A percentile compares a stretch with the other conserved stretches of the same genome.
phyloP scores from a whole-genome alignment of 2,113 vertebrate genomes.

The Anoura caudifer region DNA sequence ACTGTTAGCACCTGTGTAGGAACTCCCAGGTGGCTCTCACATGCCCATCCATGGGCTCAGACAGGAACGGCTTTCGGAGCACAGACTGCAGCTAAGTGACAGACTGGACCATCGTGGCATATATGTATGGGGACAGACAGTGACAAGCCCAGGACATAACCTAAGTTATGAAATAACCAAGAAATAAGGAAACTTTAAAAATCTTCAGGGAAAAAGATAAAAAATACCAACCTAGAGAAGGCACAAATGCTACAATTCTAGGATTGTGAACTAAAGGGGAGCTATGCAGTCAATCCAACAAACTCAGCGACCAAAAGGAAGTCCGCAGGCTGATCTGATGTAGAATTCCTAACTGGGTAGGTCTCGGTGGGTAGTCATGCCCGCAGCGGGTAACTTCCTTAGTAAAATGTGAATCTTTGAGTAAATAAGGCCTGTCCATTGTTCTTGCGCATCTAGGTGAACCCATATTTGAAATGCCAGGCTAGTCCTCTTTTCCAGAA shows the following conservation, averaged over 20 bases:
- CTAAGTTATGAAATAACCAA: background rate
- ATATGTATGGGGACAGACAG: background rate
- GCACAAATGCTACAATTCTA: background rate
- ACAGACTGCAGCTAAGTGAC: background rate
- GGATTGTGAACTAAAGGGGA: background rate
- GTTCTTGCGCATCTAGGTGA: background rate
- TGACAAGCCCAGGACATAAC: background rate
- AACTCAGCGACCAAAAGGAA: background rate
- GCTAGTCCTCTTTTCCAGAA: background rate
- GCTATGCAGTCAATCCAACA: background rate
- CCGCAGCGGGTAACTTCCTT: background rate
- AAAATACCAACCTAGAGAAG: background rate
- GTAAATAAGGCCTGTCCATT: background rate
- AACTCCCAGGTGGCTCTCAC: background rate
- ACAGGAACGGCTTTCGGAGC: background rate
- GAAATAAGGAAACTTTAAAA: background rate
- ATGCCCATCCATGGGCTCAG: background rate
- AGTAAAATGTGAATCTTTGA: background rate
- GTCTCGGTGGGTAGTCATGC: background rate
- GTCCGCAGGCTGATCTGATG: background rate
- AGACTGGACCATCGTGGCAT: background rate
- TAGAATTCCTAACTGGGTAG: background rate
- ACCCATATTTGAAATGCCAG: background rate
- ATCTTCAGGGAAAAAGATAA: background rate
- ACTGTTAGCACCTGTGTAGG: too few species aligned